Evolutionary conservation across 2,797 vertebrate genomes (phyloP).

Genomic region (Spheniscus humboldti): DNA sequence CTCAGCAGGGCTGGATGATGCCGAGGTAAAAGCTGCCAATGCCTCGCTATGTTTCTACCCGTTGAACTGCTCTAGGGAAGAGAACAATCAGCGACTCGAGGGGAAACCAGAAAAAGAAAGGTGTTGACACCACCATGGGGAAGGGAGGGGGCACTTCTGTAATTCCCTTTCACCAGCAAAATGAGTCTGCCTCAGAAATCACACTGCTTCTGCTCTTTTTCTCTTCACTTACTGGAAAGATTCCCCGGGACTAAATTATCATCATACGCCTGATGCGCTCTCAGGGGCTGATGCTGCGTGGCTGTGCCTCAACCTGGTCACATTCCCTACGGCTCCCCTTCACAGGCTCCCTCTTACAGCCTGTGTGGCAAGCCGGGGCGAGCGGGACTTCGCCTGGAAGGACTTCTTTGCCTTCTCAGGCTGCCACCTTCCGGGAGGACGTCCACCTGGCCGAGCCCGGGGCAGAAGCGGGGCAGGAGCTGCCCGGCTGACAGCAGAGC

Average conservation of each 20-base stretch:
- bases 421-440: not conserved
- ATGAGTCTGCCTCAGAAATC: not conserved
- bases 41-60: not conserved
- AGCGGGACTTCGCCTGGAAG: not conserved
- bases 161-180: not conserved
- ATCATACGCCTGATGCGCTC: not conserved
- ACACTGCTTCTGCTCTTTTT: not conserved
- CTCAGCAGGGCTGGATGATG: conserved; percentile 39
- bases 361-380: not conserved
- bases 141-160: not conserved
- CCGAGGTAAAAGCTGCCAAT: conserved; percentile 19
- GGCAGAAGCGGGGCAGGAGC: not conserved
- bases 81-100: not conserved
- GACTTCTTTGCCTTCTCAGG: not conserved
- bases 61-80: not conserved
- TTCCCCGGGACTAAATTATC: not conserved
- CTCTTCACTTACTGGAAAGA: not conserved
- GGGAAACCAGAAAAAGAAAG: conserved; percentile 3
- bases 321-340: not conserved
- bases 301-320: not conserved
- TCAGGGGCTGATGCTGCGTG: not conserved
- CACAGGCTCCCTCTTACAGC: not conserved
- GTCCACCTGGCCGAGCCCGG: not conserved
- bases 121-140: not conserved
- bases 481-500: not conserved